Evolutionary conservation across 1,140 invertebrate genomes (phyloP).

Genomic region (Bicyclus anynana): DNA sequence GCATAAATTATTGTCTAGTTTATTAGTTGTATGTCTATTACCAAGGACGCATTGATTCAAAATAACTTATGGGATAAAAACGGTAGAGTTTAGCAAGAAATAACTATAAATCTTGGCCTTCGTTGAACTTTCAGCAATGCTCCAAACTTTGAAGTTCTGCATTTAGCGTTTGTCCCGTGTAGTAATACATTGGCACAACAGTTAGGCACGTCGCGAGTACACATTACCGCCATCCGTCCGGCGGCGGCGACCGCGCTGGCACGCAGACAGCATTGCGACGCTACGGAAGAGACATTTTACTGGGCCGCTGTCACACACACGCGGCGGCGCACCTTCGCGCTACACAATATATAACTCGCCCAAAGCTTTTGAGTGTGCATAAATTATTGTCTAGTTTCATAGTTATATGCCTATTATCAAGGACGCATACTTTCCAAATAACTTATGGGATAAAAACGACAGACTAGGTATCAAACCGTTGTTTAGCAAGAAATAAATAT

Average conservation of each 20-base stretch:
- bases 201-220: background rate
- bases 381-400: constrained; percentile 11
- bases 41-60: no score
- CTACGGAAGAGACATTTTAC: constrained; percentile 32
- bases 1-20: constrained; percentile 15
- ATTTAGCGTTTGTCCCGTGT: no score
- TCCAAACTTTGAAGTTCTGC: no score
- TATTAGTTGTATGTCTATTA: background rate
- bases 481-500: no score
- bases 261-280: constrained; percentile 32
- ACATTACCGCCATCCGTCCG: constrained; percentile 1
- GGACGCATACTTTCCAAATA: no score
- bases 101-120: no score
- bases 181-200: background rate
- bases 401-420: background rate
- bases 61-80: no score
- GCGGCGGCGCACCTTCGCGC: constrained; percentile 12
- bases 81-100: no score
- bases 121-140: no score
- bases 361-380: constrained; percentile 19
- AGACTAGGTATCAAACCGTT: no score
- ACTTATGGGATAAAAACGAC: no score
- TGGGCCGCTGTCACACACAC: constrained; percentile 32
- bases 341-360: constrained; percentile 26
- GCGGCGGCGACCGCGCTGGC: constrained; percentile 30